phyloP scores from a whole-genome alignment of 2,888 invertebrate species.

The Orthonychiurus folsomi region DNA sequence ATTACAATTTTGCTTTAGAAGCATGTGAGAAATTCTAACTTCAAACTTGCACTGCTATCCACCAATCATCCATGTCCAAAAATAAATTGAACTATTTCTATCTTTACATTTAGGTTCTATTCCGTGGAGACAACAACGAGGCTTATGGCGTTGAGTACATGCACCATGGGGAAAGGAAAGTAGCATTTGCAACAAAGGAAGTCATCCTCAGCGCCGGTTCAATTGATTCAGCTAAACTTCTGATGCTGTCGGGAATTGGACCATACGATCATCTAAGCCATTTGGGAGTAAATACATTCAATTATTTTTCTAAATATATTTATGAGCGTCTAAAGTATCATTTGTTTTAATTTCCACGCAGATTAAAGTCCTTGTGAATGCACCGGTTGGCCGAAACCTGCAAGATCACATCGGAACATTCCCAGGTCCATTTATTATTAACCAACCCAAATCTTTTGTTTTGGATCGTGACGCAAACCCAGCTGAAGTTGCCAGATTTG shows the following conservation, averaged over 20 bases:
- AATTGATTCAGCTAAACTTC: slow-evolving; percentile 23
- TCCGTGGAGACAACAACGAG: slow-evolving; percentile 36
- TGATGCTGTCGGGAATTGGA: slow-evolving; percentile 26
- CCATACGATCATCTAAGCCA: slow-evolving; percentile 19
- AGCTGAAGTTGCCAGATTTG: slow-evolving; percentile 23
- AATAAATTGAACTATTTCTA: no score
- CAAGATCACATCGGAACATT: slow-evolving; percentile 39
- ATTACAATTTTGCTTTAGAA: no score
- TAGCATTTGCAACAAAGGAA: slow-evolving; percentile 38
- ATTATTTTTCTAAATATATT: slow-evolving; percentile 3
- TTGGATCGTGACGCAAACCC: slow-evolving; percentile 27
- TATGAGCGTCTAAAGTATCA: not conserved
- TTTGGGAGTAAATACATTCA: slow-evolving; percentile 20
- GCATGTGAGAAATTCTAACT: no score
- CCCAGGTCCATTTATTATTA: slow-evolving; percentile 33
- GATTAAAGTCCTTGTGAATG: slow-evolving; percentile 30
- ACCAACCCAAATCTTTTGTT: slow-evolving; percentile 29
- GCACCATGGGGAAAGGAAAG: slow-evolving; percentile 27
- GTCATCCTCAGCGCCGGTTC: slow-evolving; percentile 35
- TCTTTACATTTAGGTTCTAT: slow-evolving; percentile 22
- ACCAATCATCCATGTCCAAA: no score
- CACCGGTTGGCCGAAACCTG: slow-evolving; percentile 37
- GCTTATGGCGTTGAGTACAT: slow-evolving; percentile 37
- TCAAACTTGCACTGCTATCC: no score
- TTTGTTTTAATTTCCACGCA: slow-evolving; percentile 11